Percentiles rank a stretch among this genome's conserved stretches.
These are phyloP conservation scores for Hoplodrina ambigua DNA, from an alignment of 2,888 invertebrate species.

Conservation along the genomic window DNA sequence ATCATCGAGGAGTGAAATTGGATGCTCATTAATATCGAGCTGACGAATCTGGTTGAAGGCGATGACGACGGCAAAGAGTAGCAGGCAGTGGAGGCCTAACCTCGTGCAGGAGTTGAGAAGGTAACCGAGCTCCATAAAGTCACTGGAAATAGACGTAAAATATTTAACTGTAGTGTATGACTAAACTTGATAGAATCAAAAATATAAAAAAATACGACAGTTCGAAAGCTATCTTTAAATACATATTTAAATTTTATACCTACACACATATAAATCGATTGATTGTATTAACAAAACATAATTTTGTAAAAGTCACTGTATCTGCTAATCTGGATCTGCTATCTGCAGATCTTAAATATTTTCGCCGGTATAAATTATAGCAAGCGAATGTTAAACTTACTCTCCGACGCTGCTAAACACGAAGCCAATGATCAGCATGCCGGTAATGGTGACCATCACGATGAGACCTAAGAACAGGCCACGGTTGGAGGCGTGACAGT, in stretches of 20 bases:
- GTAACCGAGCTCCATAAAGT: conserved; percentile 86
- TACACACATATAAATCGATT: background rate
- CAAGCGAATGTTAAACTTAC: conserved; percentile 71
- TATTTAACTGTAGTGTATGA: background rate
- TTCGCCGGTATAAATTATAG: background rate
- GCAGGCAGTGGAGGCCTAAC: conserved; percentile 87
- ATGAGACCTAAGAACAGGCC: conserved; percentile 94
- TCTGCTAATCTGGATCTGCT: too few relatives aligned
- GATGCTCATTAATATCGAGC: conserved; percentile 92
- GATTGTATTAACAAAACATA: background rate
- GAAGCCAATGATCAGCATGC: conserved; percentile 86
- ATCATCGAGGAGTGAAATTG: conserved; percentile 92
- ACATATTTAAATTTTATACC: background rate
- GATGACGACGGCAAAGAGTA: conserved; percentile 90
- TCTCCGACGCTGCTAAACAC: conserved; percentile 87
- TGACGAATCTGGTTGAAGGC: conserved; percentile 92
- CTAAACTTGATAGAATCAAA: background rate
- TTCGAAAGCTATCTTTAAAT: background rate
- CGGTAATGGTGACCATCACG: conserved; percentile 87
- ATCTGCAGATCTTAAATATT: background rate
- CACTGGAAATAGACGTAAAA: conserved; percentile 74
- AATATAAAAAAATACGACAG: too few relatives aligned
- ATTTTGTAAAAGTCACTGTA: background rate
- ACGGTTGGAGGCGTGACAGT: conserved; percentile 94
- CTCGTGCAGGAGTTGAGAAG: conserved; percentile 88